Evolutionary conservation across 2,888 invertebrate species (phyloP).

Genomic region (Anaspis maculata): DNA sequence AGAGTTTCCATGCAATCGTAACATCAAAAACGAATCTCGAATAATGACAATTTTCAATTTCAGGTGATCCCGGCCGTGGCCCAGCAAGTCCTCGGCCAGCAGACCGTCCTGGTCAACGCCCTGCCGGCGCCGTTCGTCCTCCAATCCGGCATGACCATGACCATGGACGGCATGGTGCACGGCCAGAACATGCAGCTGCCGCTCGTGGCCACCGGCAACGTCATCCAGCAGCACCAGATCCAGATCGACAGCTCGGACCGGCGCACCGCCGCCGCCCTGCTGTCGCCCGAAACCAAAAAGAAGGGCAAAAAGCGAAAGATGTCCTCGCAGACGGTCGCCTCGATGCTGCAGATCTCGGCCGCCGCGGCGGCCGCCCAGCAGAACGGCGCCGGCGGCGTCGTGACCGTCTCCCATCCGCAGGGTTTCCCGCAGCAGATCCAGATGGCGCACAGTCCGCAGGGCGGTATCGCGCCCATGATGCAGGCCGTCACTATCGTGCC

Average conservation of each 20-base stretch:
- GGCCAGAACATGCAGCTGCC: conserved; percentile 63
- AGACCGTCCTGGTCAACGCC: conserved; percentile 73
- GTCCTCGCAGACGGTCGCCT: conserved; percentile 59
- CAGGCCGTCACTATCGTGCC: conserved; percentile 72
- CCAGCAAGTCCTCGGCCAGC: conserved; percentile 63
- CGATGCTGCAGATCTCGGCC: conserved; percentile 57
- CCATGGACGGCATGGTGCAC: conserved; percentile 56
- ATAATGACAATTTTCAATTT: background rate
- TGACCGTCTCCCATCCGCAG: conserved; percentile 44
- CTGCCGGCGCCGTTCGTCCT: conserved; percentile 70
- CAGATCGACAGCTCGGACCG: conserved; percentile 48
- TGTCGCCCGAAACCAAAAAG: conserved; percentile 59
- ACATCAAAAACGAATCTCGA: too few species aligned
- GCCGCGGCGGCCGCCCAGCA: conserved; percentile 44
- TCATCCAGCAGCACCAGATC: conserved; percentile 51
- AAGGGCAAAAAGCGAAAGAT: conserved; percentile 64
- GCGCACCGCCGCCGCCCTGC: conserved; percentile 44
- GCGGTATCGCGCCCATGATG: conserved; percentile 59
- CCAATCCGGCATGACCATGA: conserved; percentile 65
- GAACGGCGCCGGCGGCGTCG: conserved; percentile 53
- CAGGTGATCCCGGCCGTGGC: conserved; percentile 41
- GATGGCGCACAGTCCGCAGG: conserved; percentile 56
- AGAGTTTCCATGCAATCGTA: too few species aligned
- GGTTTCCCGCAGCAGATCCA: conserved; percentile 68
- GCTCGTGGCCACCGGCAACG: conserved; percentile 58